Percentiles rank a stretch among this genome's conserved stretches.
These are phyloP conservation scores for Polypterus senegalus DNA, from an alignment of 2,113 vertebrate species.

Conservation along the genomic window DNA sequence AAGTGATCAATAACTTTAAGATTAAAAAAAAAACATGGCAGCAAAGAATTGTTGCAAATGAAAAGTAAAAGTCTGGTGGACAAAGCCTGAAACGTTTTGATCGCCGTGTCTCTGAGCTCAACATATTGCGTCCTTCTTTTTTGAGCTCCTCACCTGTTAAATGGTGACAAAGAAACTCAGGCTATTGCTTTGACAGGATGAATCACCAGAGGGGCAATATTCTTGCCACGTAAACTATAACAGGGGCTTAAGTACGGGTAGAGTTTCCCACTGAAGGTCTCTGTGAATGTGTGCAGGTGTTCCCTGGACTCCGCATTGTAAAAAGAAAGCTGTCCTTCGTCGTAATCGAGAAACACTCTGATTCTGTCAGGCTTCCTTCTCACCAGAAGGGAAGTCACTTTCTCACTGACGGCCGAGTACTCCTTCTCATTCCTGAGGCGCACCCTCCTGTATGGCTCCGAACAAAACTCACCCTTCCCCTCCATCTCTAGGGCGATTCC, in stretches of 20 bases:
- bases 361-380: neutral
- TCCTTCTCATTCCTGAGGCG: constrained; percentile 25
- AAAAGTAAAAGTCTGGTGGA: no score
- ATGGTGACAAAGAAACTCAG: neutral
- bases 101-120: no score
- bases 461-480: constrained; percentile 29
- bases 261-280: neutral
- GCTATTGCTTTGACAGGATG: neutral
- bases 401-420: constrained; percentile 35
- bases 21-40: no score
- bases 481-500: constrained; percentile 36
- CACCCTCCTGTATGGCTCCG: constrained; percentile 44
- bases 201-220: constrained; percentile 32
- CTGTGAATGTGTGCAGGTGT: neutral
- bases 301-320: neutral
- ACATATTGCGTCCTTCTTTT: no score
- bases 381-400: neutral
- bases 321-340: neutral
- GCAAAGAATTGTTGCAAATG: no score
- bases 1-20: no score
- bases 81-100: no score
- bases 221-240: constrained; percentile 26
- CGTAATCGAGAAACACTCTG: neutral
- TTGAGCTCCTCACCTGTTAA: no score
- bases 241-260: neutral